phyloP scores from a whole-genome alignment of 2,113 vertebrate species.

The Periophthalmus modestus region DNA sequence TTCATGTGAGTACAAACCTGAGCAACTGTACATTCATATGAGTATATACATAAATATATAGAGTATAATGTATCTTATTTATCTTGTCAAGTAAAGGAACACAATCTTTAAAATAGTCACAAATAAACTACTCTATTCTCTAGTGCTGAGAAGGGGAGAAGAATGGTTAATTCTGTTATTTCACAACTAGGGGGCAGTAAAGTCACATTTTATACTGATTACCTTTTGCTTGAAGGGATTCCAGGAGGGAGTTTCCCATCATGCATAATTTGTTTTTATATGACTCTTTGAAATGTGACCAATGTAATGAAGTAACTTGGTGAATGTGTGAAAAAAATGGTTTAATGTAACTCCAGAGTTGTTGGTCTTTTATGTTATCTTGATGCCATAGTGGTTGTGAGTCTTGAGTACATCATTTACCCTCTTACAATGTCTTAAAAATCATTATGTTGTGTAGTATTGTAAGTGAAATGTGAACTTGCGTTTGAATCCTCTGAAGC shows the following conservation, averaged over 20 bases:
- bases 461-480: not conserved
- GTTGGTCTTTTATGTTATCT: not conserved
- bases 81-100: not conserved
- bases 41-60: not conserved
- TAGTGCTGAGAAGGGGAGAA: not conserved
- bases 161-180: not conserved
- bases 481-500: not conserved
- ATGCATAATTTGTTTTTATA: slow-evolving; percentile 10
- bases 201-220: slow-evolving; percentile 14
- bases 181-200: slow-evolving; percentile 17
- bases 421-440: not conserved
- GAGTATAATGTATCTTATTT: not conserved
- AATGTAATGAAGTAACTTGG: not conserved
- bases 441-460: not conserved
- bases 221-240: not conserved
- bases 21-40: slow-evolving; percentile 1
- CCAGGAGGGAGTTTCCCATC: not conserved
- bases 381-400: not conserved
- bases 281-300: not conserved
- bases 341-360: not conserved
- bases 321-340: not conserved
- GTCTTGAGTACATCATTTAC: not conserved
- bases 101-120: not conserved
- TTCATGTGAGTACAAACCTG: slow-evolving; percentile 62
- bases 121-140: not conserved